These are phyloP conservation scores for Pundamilia nyererei DNA, from an alignment of 2,113 vertebrate genomes.

Conservation along the genomic window DNA sequence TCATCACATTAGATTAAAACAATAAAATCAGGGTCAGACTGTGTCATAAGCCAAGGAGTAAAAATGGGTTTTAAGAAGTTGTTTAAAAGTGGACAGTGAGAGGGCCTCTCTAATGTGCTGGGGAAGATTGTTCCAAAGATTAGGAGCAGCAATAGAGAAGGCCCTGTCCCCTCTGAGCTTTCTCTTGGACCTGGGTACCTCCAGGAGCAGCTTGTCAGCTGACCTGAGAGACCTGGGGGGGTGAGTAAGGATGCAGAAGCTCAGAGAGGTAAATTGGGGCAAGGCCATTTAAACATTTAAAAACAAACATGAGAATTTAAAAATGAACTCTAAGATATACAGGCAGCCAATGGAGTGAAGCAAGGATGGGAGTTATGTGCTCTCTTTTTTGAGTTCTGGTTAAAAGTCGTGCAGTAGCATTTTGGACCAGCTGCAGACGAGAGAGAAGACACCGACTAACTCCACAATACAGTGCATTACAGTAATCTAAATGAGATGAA, in stretches of 20 bases:
- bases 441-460: accelerated
- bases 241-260: not conserved
- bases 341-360: not conserved
- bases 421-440: not conserved
- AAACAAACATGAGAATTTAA: not conserved
- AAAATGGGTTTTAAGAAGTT: not conserved
- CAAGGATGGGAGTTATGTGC: accelerated
- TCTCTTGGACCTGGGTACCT: not conserved
- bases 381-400: not conserved
- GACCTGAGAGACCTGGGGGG: not conserved
- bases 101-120: not conserved
- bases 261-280: accelerated
- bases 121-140: no score
- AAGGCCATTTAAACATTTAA: not conserved
- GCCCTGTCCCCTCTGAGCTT: not conserved
- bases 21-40: not conserved
- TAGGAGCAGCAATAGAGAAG: not conserved
- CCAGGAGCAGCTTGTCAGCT: not conserved
- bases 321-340: not conserved
- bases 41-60: not conserved
- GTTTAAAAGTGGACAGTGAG: not conserved
- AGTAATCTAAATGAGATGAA: accelerated
- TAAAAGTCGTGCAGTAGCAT: accelerated
- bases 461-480: accelerated
- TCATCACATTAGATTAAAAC: no score